Evolutionary conservation across 2,888 invertebrate genomes (phyloP).

Genomic region (Apodemia zela): DNA sequence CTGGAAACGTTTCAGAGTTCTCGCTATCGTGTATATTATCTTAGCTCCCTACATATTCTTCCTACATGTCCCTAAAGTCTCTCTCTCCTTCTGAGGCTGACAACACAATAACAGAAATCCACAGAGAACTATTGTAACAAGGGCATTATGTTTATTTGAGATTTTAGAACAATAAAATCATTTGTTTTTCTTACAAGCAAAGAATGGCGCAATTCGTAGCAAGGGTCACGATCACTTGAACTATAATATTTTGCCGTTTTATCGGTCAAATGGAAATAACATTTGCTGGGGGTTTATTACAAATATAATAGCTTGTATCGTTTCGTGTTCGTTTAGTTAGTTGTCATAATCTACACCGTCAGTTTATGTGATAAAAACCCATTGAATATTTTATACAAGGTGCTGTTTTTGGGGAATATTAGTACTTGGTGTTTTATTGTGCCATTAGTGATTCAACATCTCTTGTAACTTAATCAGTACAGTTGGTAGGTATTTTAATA

Average conservation of each 20-base stretch:
- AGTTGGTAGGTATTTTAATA: no score
- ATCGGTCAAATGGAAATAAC: conserved; percentile 22
- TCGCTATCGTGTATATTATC: no score
- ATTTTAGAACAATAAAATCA: background rate
- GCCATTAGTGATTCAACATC: no score
- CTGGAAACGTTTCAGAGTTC: no score
- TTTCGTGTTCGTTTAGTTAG: conserved; percentile 16
- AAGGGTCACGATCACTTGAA: conserved; percentile 10
- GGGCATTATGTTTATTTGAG: background rate
- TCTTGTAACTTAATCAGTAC: no score
- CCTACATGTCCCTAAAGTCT: no score
- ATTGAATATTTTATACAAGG: background rate
- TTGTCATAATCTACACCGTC: background rate
- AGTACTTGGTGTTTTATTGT: no score
- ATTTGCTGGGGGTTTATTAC: conserved; percentile 10
- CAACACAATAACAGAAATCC: no score
- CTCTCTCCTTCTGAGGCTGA: no score
- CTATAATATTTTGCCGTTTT: conserved; percentile 22
- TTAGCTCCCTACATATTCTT: no score
- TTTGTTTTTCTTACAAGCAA: background rate
- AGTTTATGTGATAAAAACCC: conserved; percentile 1
- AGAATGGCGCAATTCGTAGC: conserved; percentile 17
- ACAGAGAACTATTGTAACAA: no score
- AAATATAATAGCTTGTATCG: conserved; percentile 19
- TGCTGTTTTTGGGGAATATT: no score